Percentiles rank a stretch among this genome's conserved stretches.
phyloP scores from a whole-genome alignment of 2,888 invertebrate species.

The Nephrotoma guestfalica region DNA sequence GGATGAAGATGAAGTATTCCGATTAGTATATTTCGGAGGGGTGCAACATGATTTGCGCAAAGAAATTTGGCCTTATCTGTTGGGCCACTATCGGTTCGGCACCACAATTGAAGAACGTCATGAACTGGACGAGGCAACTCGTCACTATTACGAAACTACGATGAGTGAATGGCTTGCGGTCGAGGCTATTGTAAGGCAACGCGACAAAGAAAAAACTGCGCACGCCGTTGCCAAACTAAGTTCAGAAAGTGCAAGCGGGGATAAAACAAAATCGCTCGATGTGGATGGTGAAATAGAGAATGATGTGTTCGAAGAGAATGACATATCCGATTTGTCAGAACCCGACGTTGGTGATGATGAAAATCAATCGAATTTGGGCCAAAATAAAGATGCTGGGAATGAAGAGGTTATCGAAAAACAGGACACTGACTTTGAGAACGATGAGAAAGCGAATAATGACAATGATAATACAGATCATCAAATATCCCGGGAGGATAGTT shows the following conservation, averaged over 20 bases:
- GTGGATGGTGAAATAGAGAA: slow-evolving; percentile 41
- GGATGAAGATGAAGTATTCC: slow-evolving; percentile 58
- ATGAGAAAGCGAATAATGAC: slow-evolving; percentile 21
- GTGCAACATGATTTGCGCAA: slow-evolving; percentile 61
- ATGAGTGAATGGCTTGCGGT: slow-evolving; percentile 95
- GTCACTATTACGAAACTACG: slow-evolving; percentile 70
- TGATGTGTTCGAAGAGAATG: slow-evolving; percentile 37
- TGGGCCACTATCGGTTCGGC: slow-evolving; percentile 71
- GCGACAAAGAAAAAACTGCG: slow-evolving; percentile 70
- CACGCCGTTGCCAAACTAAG: slow-evolving; percentile 75
- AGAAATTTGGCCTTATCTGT: slow-evolving; percentile 78
- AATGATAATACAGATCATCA: slow-evolving; percentile 10
- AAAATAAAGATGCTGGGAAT: slow-evolving; percentile 7
- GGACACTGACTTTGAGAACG: slow-evolving; percentile 30
- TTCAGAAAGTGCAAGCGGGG: slow-evolving; percentile 50
- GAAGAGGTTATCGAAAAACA: slow-evolving; percentile 23
- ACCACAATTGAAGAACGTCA: slow-evolving; percentile 48
- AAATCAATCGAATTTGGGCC: slow-evolving; percentile 12
- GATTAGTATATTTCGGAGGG: slow-evolving; percentile 77
- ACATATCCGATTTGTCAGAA: slow-evolving; percentile 39
- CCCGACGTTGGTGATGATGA: slow-evolving; percentile 28
- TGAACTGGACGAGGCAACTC: slow-evolving; percentile 50
- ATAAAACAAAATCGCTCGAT: slow-evolving; percentile 38
- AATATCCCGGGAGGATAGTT: slow-evolving; percentile 8
- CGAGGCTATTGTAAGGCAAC: slow-evolving; percentile 76